Base-by-base conservation (phyloP, 2,888 invertebrate genomes). In the Acholoe squamosa region DNA sequence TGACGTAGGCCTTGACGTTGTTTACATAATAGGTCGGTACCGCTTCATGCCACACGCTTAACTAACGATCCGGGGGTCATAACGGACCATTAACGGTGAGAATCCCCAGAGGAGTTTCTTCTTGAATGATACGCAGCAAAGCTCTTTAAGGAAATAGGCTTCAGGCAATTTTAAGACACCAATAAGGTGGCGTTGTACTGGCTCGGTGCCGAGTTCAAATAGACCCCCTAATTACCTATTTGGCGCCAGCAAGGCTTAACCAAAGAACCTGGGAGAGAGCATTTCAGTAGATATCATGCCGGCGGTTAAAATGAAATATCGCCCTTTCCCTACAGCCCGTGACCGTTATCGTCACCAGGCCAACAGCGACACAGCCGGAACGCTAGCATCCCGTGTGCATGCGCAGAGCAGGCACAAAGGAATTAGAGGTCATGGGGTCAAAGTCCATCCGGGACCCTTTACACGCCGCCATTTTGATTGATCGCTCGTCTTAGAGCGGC, bases 361-460 rank as follows among this genome's bases (percentile, higher is more conserved):
- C 43, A 16, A 80, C 80, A 33, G 33, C 43, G 22, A 43, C 80
- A 80, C 80, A 43, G 7, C 1, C 80, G 25, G 22, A 43, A 43
- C 71, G 19, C 80, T 80, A 14, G 22, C 80, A 14, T 34, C 28
- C 28, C 25, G 7, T 28, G 71, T 28, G 25, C 71, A 71, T 16
- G 71, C 71, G 71, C 43, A 80, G 22, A 22, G 22, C 80, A 80
- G 22, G 16, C 34, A 33, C 22, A 80, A 33, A 33, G 80, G 34
- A 19, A 43, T 80, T 43, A 14, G 14, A 43, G 80, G 80, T 80
- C 80, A 80, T 7, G 80, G 25, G 80, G 80, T 80, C 80, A 80
- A 33, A 43, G 80, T 43, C 34, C 80, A 80, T 80, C 80, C 80
- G 80, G 80, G 80, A 43, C 80, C 33, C 33, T 80, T 80, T 80